Evolutionary conservation across 2,113 vertebrate genomes (phyloP).

Genomic region (Anarhynchus alexandrinus): DNA sequence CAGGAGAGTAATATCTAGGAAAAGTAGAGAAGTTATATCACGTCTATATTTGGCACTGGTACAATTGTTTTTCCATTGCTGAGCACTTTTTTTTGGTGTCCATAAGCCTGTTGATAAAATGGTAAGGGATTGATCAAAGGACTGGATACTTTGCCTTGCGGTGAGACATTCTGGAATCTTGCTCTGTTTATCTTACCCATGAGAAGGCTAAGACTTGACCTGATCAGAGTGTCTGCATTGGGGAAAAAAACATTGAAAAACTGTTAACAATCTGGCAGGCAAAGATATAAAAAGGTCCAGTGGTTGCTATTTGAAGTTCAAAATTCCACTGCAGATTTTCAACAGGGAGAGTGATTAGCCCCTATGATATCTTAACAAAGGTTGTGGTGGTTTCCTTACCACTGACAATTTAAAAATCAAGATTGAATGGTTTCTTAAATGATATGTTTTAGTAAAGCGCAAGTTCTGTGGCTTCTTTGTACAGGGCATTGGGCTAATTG

Average conservation of each 20-base stretch:
- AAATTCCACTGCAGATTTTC: conserved; percentile 48
- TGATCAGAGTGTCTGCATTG: conserved; percentile 26
- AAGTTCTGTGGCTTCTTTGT: conserved; percentile 37
- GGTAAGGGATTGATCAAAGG: conserved; percentile 25
- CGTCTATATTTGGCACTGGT: neutral
- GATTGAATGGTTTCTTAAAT: conserved; percentile 51
- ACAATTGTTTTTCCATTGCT: neutral
- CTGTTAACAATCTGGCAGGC: conserved; percentile 38
- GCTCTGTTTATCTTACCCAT: conserved; percentile 49
- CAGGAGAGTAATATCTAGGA: neutral
- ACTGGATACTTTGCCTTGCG: conserved; percentile 11
- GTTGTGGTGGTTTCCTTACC: conserved; percentile 42
- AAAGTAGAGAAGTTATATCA: neutral
- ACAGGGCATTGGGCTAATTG: neutral
- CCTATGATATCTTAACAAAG: conserved; percentile 36
- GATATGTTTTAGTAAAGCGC: conserved; percentile 23
- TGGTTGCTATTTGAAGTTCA: conserved; percentile 54
- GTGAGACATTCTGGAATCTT: conserved; percentile 61
- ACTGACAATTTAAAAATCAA: conserved; percentile 32
- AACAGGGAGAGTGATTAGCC: conserved; percentile 28
- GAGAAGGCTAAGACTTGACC: conserved; percentile 20
- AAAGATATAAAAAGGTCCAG: conserved; percentile 16
- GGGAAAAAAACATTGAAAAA: conserved; percentile 11
- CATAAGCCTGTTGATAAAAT: conserved; percentile 23
- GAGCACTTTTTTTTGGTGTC: neutral